Percentiles rank a stretch among this genome's conserved stretches.
phyloP scores from a whole-genome alignment of 1,140 invertebrate species.

The Drosophila bocqueti region DNA sequence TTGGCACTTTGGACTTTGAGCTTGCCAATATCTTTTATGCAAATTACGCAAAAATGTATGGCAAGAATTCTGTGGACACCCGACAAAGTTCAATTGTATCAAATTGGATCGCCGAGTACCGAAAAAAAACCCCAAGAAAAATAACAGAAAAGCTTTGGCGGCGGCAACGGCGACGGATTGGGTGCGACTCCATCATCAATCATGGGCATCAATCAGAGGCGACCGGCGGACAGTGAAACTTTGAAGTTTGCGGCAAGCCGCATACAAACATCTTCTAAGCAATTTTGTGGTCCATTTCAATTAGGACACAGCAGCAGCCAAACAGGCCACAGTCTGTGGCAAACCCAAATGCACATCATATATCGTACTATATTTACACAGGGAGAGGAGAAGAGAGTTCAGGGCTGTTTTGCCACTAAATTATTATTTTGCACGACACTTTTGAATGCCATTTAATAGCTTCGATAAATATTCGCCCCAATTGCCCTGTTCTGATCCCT shows the following conservation, averaged over 20 bases:
- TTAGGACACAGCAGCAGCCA: conserved; percentile 35
- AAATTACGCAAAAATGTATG: conserved; percentile 45
- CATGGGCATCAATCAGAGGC: conserved; percentile 76
- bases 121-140: conserved; percentile 20
- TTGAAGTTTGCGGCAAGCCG: conserved; percentile 49
- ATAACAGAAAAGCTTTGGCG: conserved; percentile 18
- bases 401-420: conserved; percentile 1
- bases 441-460: conserved; percentile 8
- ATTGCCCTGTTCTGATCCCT: conserved; percentile 18
- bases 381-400: not conserved
- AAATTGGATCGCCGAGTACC: conserved; percentile 53
- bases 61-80: conserved; percentile 28
- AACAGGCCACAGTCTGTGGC: conserved; percentile 31
- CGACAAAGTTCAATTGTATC: conserved; percentile 79
- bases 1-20: conserved; percentile 61
- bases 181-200: conserved; percentile 71
- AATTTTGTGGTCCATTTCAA: conserved; percentile 75
- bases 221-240: conserved; percentile 20
- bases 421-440: conserved; percentile 13
- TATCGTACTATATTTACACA: conserved; percentile 3
- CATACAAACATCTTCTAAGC: conserved; percentile 19
- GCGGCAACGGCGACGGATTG: conserved; percentile 5
- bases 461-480: conserved; percentile 9
- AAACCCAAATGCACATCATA: conserved; percentile 22
- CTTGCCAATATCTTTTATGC: conserved; percentile 43